phyloP scores from a whole-genome alignment of 2,113 vertebrate genomes.

The Danionella cerebrum region DNA sequence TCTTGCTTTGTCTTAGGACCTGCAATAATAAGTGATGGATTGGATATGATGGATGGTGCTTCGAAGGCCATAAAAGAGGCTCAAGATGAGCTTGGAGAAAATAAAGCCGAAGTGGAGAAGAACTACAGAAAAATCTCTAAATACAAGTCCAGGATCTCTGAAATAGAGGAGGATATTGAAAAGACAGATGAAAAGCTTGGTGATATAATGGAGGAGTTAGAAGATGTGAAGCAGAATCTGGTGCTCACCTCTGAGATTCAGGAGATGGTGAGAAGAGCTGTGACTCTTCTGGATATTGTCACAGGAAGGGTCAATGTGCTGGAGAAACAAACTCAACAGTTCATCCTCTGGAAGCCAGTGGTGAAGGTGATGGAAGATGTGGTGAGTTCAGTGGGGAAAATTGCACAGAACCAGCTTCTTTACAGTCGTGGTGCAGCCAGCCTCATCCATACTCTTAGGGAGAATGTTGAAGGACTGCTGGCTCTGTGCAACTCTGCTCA shows the following conservation, averaged over 20 bases:
- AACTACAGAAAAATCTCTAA: background rate
- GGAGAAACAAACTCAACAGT: background rate
- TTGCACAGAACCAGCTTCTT: background rate
- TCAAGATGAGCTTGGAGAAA: background rate
- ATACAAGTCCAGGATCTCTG: background rate
- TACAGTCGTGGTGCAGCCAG: background rate
- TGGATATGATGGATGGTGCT: rapidly evolving
- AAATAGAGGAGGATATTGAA: background rate
- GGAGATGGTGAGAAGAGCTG: background rate
- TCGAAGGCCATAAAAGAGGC: background rate
- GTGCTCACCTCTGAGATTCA: background rate
- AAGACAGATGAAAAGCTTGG: background rate
- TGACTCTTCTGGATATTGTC: background rate
- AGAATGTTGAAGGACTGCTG: background rate
- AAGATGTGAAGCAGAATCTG: background rate
- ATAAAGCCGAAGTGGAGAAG: background rate
- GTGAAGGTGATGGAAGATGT: slow-evolving; percentile 4
- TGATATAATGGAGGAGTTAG: background rate
- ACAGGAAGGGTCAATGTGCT: background rate
- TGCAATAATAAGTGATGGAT: background rate
- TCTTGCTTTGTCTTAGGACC: background rate
- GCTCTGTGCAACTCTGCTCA: background rate
- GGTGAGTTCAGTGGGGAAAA: background rate
- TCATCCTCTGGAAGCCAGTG: background rate
- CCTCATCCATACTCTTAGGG: background rate